These are phyloP conservation scores for Rhingia rostrata DNA, from an alignment of 2,888 invertebrate species.

Conservation along the genomic window DNA sequence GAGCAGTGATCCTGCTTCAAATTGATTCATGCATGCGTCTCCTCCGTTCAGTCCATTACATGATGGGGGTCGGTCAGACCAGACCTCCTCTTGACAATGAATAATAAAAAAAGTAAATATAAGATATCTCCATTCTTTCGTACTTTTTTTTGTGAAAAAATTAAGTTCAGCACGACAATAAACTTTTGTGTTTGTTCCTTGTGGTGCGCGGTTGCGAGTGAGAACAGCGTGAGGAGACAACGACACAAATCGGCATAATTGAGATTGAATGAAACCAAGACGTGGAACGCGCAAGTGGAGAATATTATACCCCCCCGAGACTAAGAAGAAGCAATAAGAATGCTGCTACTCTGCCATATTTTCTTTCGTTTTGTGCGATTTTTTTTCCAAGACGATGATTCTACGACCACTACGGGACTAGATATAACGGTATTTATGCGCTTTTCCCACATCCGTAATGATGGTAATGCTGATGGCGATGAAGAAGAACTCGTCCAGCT, in stretches of 20 bases:
- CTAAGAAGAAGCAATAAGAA: slow-evolving; percentile 65
- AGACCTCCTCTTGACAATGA: slow-evolving; percentile 58
- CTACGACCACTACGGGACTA: slow-evolving; percentile 67
- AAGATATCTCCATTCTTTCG: background rate
- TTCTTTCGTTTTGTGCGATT: slow-evolving; percentile 18
- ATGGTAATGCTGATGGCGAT: slow-evolving; percentile 55
- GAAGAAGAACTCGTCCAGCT: slow-evolving; percentile 74
- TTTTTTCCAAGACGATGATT: slow-evolving; percentile 58
- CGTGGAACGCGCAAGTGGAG: slow-evolving; percentile 58
- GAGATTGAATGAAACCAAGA: slow-evolving; percentile 73
- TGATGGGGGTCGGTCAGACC: slow-evolving; percentile 16
- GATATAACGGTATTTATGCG: slow-evolving; percentile 71
- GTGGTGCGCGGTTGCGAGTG: background rate
- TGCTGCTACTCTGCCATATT: slow-evolving; percentile 50
- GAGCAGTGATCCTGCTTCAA: background rate
- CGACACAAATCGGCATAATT: slow-evolving; percentile 73
- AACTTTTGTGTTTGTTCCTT: slow-evolving; percentile 42
- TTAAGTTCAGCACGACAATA: slow-evolving; percentile 65
- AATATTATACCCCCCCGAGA: slow-evolving; percentile 27
- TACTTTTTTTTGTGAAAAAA: slow-evolving; percentile 63
- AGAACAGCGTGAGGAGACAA: slow-evolving; percentile 20
- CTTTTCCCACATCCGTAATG: slow-evolving; percentile 74
- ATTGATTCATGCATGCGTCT: slow-evolving; percentile 3
- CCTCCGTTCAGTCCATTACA: slow-evolving; percentile 10
- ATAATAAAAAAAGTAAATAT: slow-evolving; percentile 25